These are phyloP conservation scores for Dolichomitus sp. DNA, from an alignment of 2,888 invertebrate genomes.

Conservation along the genomic window DNA sequence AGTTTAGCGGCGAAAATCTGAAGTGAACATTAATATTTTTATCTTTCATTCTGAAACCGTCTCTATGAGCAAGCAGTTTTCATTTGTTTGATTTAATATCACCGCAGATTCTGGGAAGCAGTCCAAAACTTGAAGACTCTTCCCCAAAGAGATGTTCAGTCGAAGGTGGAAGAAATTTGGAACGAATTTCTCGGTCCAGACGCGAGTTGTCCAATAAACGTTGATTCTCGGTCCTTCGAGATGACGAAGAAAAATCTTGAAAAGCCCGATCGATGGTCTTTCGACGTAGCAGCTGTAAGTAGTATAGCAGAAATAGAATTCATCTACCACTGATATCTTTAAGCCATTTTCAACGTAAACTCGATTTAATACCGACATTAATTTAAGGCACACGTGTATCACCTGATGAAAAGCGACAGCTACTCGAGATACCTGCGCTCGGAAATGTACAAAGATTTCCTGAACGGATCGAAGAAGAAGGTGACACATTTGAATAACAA, in stretches of 20 bases:
- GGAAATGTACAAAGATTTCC: conserved; percentile 99
- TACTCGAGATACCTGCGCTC: conserved; percentile 99
- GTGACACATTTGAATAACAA: conserved; percentile 86
- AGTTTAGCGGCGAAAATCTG: conserved; percentile 99
- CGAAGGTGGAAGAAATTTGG: conserved; percentile 95
- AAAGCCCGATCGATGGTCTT: conserved; percentile 96
- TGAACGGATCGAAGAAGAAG: conserved; percentile 99
- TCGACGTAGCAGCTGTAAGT: conserved; percentile 98
- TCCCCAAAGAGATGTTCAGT: conserved; percentile 94
- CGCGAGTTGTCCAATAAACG: conserved; percentile 98
- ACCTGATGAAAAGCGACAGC: conserved; percentile 99
- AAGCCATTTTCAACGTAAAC: not conserved
- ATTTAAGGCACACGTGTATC: conserved; percentile 98
- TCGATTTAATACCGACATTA: conserved; percentile 24
- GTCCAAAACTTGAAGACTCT: conserved; percentile 96
- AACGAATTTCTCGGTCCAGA: conserved; percentile 97
- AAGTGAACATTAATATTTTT: conserved; percentile 89
- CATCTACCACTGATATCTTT: not conserved
- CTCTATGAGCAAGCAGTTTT: not conserved
- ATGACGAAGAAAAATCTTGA: conserved; percentile 93
- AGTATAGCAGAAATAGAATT: not conserved
- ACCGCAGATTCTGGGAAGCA: conserved; percentile 96
- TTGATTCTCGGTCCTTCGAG: conserved; percentile 97
- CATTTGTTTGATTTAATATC: not conserved
- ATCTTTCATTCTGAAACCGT: not conserved